Evolutionary conservation across 2,888 invertebrate genomes (phyloP).

Genomic region (Mallateleia sp.): DNA sequence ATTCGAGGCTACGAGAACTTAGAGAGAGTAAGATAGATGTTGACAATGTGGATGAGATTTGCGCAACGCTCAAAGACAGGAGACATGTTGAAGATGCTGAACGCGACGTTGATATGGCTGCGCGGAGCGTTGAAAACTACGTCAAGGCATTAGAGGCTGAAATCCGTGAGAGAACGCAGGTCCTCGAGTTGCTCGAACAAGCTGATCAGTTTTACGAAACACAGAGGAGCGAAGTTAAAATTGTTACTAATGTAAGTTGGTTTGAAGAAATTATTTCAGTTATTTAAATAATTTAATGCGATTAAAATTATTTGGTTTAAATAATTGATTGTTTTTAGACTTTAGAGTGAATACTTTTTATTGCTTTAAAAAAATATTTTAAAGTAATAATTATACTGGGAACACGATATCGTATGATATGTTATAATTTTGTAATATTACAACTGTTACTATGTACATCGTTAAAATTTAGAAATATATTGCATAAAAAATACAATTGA

Average conservation of each 20-base stretch:
- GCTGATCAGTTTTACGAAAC: slow-evolving; percentile 97
- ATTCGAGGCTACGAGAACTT: slow-evolving; percentile 90
- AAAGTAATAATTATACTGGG: too few species aligned
- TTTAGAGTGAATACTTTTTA: too few species aligned
- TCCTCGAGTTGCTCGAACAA: slow-evolving; percentile 94
- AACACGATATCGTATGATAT: too few species aligned
- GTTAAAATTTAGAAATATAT: too few species aligned
- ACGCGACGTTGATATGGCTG: slow-evolving; percentile 96
- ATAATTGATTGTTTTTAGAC: too few species aligned
- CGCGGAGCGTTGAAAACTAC: slow-evolving; percentile 94
- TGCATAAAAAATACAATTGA: too few species aligned
- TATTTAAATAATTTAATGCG: too few species aligned
- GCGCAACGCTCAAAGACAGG: slow-evolving; percentile 96
- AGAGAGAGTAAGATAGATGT: slow-evolving; percentile 93
- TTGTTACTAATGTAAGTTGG: slow-evolving; percentile 98
- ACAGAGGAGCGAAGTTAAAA: slow-evolving; percentile 98
- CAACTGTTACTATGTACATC: too few species aligned
- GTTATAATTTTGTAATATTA: too few species aligned
- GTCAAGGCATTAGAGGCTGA: slow-evolving; percentile 95
- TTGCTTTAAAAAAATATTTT: too few species aligned
- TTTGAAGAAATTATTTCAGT: too few species aligned
- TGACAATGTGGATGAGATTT: slow-evolving; percentile 94
- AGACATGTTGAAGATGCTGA: slow-evolving; percentile 96
- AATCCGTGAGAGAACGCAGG: slow-evolving; percentile 94
- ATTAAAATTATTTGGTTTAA: too few species aligned